These are phyloP conservation scores for Hyperoodon ampullatus DNA, from an alignment of 2,113 vertebrate genomes.

Conservation along the genomic window DNA sequence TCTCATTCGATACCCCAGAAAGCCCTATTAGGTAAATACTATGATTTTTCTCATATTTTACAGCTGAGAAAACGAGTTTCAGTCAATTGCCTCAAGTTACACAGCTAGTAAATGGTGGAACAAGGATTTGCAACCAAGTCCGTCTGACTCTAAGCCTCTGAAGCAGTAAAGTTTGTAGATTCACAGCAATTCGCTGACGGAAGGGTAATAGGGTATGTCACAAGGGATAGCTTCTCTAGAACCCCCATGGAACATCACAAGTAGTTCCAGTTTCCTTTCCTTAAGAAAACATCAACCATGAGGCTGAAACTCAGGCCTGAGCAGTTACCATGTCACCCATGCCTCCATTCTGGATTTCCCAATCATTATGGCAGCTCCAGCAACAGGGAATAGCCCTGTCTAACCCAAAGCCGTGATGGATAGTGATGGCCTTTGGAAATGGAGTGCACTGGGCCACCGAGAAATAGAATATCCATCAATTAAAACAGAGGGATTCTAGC, in stretches of 20 bases:
- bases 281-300: conserved; percentile 18
- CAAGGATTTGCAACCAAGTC: neutral
- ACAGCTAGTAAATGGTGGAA: neutral
- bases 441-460: neutral
- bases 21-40: neutral
- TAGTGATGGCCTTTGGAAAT: neutral
- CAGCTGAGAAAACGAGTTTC: neutral
- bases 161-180: neutral
- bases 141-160: neutral
- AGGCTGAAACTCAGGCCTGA: neutral
- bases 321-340: neutral
- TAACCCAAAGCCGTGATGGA: conserved; percentile 29
- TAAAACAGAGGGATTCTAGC: conserved; percentile 44
- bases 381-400: neutral
- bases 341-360: neutral
- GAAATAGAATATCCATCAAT: conserved; percentile 47
- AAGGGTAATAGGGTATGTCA: neutral
- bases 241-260: neutral
- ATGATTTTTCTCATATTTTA: conserved; percentile 7
- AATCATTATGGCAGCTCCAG: conserved; percentile 24
- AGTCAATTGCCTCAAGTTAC: neutral
- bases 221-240: neutral
- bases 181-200: neutral
- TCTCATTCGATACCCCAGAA: neutral
- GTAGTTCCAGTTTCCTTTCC: neutral